Evolutionary conservation across 2,797 vertebrate genomes (phyloP).

Genomic region (Oophaga sylvatica): DNA sequence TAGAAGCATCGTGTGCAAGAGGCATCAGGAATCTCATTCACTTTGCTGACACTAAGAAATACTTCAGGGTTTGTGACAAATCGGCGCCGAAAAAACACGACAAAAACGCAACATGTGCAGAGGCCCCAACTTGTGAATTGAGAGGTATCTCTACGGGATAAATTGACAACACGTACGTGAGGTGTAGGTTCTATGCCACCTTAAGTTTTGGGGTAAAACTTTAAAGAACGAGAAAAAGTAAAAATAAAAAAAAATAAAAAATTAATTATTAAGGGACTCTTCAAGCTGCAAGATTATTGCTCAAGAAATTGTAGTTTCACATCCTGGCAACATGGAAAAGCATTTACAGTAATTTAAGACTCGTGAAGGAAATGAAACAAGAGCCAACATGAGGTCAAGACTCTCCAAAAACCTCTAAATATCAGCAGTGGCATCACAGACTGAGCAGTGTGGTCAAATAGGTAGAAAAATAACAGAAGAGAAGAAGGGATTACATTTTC

Average conservation of each 20-base stretch:
- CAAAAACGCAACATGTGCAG: no score
- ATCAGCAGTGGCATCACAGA: not conserved
- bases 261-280: not conserved
- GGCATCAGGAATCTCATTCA: no score
- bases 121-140: no score
- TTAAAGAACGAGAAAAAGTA: not conserved
- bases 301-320: not conserved
- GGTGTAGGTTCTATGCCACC: not conserved
- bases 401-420: not conserved
- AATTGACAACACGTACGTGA: no score
- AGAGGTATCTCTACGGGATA: no score
- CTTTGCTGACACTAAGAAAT: no score
- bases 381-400: not conserved
- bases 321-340: not conserved
- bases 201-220: not conserved
- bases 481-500: no score
- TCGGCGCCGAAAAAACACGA: no score
- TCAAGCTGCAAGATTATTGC: not conserved
- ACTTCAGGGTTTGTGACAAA: no score
- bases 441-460: not conserved
- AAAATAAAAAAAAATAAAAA: not conserved
- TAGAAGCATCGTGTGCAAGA: no score
- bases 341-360: not conserved
- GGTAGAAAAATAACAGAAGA: not conserved
- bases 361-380: not conserved